These are phyloP conservation scores for Ichneumoninae sp. DNA, from an alignment of 2,888 invertebrate genomes.

Conservation along the genomic window DNA sequence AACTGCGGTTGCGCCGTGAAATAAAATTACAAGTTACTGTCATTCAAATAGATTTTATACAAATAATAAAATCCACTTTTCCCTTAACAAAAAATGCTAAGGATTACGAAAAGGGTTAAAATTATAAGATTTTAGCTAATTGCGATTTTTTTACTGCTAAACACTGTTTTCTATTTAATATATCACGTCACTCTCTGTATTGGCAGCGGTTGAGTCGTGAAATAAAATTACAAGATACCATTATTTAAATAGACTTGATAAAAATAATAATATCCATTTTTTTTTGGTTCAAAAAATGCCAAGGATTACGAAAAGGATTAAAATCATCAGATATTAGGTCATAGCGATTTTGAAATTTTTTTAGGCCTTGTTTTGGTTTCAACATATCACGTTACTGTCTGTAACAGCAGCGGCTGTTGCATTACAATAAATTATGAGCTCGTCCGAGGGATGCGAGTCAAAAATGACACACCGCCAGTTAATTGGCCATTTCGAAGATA, in stretches of 20 bases:
- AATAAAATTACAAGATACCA: neutral
- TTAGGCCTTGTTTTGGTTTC: neutral
- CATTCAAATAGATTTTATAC: neutral
- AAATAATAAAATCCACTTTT: neutral
- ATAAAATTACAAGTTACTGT: neutral
- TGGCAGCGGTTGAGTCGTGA: neutral
- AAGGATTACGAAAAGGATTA: no score
- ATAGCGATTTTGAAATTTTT: no score
- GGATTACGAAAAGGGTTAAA: no score
- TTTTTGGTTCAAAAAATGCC: no score
- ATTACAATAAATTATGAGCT: neutral
- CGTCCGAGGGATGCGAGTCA: conserved; percentile 22
- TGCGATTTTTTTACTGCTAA: neutral
- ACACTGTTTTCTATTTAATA: neutral
- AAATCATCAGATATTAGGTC: no score
- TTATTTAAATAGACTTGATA: neutral
- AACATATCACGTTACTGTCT: neutral
- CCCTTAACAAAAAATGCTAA: neutral
- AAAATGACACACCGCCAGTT: conserved; percentile 30
- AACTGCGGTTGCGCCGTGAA: conserved; percentile 68
- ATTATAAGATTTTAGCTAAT: no score
- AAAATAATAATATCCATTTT: no score
- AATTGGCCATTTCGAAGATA: conserved; percentile 55
- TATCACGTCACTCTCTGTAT: no score
- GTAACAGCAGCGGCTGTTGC: neutral